These are phyloP conservation scores for Trichoplusia ni DNA, from an alignment of 1,140 invertebrate species.

Conservation along the genomic window DNA sequence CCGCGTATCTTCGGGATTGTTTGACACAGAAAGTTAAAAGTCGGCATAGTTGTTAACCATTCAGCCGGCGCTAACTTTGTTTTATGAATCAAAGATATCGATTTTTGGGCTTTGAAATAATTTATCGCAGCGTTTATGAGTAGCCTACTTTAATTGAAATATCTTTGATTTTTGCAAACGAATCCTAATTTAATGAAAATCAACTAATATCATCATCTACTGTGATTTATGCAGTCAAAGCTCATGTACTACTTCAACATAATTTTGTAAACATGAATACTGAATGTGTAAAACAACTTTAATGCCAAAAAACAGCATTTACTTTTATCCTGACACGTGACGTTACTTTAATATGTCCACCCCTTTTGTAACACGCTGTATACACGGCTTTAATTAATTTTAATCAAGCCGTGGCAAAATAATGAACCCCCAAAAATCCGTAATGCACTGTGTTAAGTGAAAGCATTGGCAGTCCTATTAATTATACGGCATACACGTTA, in stretches of 20 bases:
- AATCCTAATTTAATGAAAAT: too few species aligned
- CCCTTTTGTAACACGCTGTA: too few species aligned
- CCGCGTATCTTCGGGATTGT: neutral
- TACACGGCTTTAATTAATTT: neutral
- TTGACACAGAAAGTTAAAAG: constrained; percentile 4
- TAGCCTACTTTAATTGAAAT: too few species aligned
- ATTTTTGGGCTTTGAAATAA: neutral
- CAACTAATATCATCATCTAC: too few species aligned
- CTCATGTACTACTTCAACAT: too few species aligned
- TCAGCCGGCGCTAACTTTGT: neutral
- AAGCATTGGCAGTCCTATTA: neutral
- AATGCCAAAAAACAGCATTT: too few species aligned
- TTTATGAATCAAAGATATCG: neutral
- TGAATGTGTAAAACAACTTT: too few species aligned
- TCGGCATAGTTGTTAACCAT: neutral
- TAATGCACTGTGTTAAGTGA: neutral
- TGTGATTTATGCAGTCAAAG: too few species aligned
- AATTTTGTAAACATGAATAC: too few species aligned
- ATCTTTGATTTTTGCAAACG: too few species aligned
- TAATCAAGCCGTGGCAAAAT: neutral
- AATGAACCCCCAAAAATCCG: neutral
- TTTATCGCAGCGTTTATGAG: neutral
- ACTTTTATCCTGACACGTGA: too few species aligned
- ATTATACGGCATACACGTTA: neutral
- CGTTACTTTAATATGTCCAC: too few species aligned